Conservation (phyloP, 2,888 invertebrate genomes). For the Laothoe populi region DNA sequence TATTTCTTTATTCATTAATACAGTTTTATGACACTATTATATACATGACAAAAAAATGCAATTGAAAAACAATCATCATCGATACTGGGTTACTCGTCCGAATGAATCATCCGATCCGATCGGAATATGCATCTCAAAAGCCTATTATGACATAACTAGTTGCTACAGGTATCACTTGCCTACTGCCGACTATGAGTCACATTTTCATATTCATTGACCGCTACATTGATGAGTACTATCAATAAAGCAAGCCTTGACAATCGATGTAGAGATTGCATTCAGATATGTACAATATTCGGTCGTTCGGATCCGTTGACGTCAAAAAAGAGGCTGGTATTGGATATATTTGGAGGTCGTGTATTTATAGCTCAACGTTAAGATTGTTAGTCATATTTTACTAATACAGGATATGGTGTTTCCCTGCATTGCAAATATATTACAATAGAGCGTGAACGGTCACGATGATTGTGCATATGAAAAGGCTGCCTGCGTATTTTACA, state of each 20-base stretch:
- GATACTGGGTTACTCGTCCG: constrained; percentile 39
- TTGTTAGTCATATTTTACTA: constrained; percentile 46
- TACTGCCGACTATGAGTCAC: constrained; percentile 10
- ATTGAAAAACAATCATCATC: constrained; percentile 40
- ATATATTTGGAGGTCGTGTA: constrained; percentile 48
- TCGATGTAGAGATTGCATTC: constrained; percentile 16
- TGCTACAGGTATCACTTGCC: constrained; percentile 43
- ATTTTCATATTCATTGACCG: constrained; percentile 14
- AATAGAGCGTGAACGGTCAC: constrained; percentile 33
- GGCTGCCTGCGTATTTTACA: constrained; percentile 20
- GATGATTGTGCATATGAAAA: constrained; percentile 33
- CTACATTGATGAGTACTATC: constrained; percentile 28
- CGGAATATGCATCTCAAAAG: constrained; percentile 56
- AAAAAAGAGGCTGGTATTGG: constrained; percentile 49
- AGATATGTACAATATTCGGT: constrained; percentile 17
- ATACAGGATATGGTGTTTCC: constrained; percentile 50
- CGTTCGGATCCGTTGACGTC: constrained; percentile 48
- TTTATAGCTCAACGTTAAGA: constrained; percentile 34
- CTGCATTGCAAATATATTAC: constrained; percentile 34
- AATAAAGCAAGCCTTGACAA: neutral
- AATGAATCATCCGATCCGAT: constrained; percentile 57
- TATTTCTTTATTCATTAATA: neutral
- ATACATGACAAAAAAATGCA: constrained; percentile 31
- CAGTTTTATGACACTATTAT: constrained; percentile 20
- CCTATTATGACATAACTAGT: constrained; percentile 60